phyloP scores from a whole-genome alignment of 2,888 invertebrate genomes.

The Eurois occulta region DNA sequence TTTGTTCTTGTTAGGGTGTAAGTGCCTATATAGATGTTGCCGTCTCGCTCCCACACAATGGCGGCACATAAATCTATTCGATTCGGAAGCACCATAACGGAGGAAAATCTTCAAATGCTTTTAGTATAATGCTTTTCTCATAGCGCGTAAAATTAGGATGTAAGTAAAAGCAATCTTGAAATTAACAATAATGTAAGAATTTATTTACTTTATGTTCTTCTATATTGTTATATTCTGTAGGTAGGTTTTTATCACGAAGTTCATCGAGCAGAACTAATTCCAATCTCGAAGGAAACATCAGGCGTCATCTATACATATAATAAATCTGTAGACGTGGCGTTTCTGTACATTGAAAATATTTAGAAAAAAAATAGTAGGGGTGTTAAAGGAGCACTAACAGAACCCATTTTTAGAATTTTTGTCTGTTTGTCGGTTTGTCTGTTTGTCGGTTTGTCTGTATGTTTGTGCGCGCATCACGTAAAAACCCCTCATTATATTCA shows the following conservation, averaged over 20 bases:
- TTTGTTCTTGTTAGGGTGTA: slow-evolving; percentile 84
- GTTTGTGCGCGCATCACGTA: too few species aligned
- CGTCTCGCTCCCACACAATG: slow-evolving; percentile 75
- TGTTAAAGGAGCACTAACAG: too few species aligned
- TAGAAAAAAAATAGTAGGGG: too few species aligned
- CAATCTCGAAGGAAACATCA: slow-evolving; percentile 4
- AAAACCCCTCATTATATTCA: too few species aligned
- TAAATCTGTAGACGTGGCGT: too few species aligned
- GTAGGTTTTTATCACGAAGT: not conserved
- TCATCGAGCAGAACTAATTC: not conserved
- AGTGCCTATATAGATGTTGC: slow-evolving; percentile 74
- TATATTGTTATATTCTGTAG: slow-evolving; percentile 5
- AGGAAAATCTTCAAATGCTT: slow-evolving; percentile 68
- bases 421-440: too few species aligned
- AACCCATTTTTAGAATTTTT: too few species aligned
- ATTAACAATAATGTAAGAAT: slow-evolving; percentile 25
- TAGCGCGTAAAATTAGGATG: slow-evolving; percentile 56
- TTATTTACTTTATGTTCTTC: slow-evolving; percentile 10
- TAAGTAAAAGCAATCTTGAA: slow-evolving; percentile 57
- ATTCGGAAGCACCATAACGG: slow-evolving; percentile 65
- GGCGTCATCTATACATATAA: too few species aligned
- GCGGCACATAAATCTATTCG: slow-evolving; percentile 67
- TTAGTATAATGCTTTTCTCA: slow-evolving; percentile 66
- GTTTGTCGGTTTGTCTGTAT: too few species aligned
- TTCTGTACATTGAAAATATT: too few species aligned